These are phyloP conservation scores for Erpornis zantholeuca DNA, from an alignment of 2,113 vertebrate species.

Conservation along the genomic window DNA sequence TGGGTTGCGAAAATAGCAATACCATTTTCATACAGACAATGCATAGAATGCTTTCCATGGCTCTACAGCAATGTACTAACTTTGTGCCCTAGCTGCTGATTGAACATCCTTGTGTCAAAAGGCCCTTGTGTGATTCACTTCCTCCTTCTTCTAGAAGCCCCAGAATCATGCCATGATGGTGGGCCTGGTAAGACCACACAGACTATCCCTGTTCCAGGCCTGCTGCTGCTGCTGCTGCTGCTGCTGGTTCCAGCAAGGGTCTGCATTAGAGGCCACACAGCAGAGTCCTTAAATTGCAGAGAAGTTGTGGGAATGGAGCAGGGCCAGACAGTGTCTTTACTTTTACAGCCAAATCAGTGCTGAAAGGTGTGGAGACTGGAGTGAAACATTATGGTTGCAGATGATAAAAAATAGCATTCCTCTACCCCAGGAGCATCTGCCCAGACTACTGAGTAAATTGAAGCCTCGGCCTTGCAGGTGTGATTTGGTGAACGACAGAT, in stretches of 20 bases:
- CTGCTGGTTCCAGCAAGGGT: background rate
- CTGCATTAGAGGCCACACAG: background rate
- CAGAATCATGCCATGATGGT: fast-evolving
- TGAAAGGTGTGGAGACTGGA: background rate
- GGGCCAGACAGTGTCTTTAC: background rate
- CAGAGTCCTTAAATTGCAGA: background rate
- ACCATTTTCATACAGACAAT: background rate
- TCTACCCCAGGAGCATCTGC: fast-evolving
- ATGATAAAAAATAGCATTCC: background rate
- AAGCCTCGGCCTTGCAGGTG: background rate
- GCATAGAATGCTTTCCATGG: background rate
- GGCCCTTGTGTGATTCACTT: too few relatives aligned
- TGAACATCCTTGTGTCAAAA: background rate
- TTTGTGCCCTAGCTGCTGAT: background rate
- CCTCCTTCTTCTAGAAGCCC: background rate
- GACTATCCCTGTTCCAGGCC: too few relatives aligned
- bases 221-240: background rate
- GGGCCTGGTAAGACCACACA: fast-evolving
- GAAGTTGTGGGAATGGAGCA: background rate
- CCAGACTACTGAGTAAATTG: background rate
- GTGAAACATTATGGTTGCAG: background rate
- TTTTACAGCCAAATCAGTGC: background rate
- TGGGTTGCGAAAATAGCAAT: background rate
- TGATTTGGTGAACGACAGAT: background rate
- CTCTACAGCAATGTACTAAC: background rate